Evolutionary conservation across 2,888 invertebrate species (phyloP), one percentile per base, ranked within the genome.

Genomic region (Sicus ferrugineus): DNA sequence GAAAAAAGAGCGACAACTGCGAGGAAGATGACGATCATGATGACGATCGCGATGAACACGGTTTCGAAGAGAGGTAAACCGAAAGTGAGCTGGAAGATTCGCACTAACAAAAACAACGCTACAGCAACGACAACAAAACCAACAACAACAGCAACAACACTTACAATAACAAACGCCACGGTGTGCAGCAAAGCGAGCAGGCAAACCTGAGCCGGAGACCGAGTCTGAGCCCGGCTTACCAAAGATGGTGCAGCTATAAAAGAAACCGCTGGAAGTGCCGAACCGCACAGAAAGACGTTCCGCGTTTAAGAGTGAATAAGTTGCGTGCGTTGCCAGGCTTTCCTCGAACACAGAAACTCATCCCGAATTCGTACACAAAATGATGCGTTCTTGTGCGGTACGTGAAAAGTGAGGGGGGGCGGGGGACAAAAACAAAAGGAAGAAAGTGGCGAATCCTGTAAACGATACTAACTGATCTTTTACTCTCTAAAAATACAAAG

Each of bases 321-420:
- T 68, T 59, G 69, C 54, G 65, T 65, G 59, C 59, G 69, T 56
- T 48, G 52, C 64, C 52, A 66, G 66, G 73, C 70, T 65, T 0
- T 71, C 70, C 73, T 73, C 71, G 63, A 72, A 67, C n/a, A 7
- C 21, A 3, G n/a, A 56, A 30, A 21, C 7, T 42, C 23, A 5
- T 58, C 30, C 30, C n/a, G 21, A 5, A 6, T 46, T 31, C 61
- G 19, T 58, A 65, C 46, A 64, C 71, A 80, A 74, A 78, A 83
- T 83, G 83, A 83, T 82, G 79, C 77, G 77, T 78, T 83, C 78
- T 80, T 83, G 77, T 81, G 84, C 81, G 83, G 83, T 84, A 84
- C 73, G 78, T 77, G 75, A 71, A 48, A 68, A 56, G 42, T 46
- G 1, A 54, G 63, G 14, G 61, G 30, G 14, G 64, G 21, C 7